Evolutionary conservation across 2,888 invertebrate genomes (phyloP).

Genomic region (Ormyrus pomaceus): DNA sequence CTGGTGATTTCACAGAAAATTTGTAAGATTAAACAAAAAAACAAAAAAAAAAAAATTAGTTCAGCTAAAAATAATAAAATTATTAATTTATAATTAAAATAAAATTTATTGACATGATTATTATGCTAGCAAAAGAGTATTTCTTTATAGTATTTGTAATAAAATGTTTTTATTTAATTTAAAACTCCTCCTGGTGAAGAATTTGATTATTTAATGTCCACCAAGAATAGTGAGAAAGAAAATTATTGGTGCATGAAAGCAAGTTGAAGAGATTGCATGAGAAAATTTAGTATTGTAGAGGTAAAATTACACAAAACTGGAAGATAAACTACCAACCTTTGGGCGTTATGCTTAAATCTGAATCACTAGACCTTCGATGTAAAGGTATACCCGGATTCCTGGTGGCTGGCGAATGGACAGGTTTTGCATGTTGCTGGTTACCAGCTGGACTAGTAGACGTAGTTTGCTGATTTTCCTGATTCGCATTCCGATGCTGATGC

Average conservation of each 20-base stretch:
- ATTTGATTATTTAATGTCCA: too few relatives aligned
- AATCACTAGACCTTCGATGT: slow-evolving; percentile 92
- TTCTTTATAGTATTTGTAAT: too few relatives aligned
- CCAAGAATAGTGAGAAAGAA: neutral
- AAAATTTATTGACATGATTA: too few relatives aligned
- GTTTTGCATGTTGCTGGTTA: slow-evolving; percentile 74
- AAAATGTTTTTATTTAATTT: too few relatives aligned
- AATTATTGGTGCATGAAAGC: slow-evolving; percentile 51
- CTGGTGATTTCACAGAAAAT: neutral
- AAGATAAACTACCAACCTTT: slow-evolving; percentile 83
- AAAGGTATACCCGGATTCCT: slow-evolving; percentile 76
- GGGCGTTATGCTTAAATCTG: slow-evolving; percentile 93
- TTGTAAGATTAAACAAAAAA: too few relatives aligned
- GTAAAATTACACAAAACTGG: too few relatives aligned
- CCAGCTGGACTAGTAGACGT: slow-evolving; percentile 55
- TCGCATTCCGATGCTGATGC: slow-evolving; percentile 41
- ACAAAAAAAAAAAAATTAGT: too few relatives aligned
- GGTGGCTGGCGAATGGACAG: slow-evolving; percentile 77
- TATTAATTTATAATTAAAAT: too few relatives aligned
- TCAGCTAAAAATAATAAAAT: too few relatives aligned
- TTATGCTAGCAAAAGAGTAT: too few relatives aligned
- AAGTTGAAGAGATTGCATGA: slow-evolving; percentile 6
- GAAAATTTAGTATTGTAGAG: neutral
- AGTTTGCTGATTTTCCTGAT: slow-evolving; percentile 43
- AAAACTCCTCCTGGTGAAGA: too few relatives aligned